A percentile compares a stretch with the other conserved stretches of the same genome.
Conservation (phyloP, 2,113 vertebrate species). For the Pteropus alecto region DNA sequence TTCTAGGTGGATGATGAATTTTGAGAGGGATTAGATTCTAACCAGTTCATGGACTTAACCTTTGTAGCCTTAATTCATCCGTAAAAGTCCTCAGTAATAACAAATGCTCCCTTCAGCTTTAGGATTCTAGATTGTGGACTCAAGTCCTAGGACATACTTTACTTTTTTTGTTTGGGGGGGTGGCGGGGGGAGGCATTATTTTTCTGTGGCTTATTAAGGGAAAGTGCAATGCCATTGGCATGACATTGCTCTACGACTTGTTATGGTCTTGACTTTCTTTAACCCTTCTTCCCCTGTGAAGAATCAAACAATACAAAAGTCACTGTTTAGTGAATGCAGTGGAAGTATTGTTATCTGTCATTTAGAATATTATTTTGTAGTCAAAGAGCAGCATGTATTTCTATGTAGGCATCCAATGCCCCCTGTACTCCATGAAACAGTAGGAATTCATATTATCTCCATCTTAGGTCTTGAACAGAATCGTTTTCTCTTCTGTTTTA, state of each 20-base stretch:
- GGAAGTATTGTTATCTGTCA: neutral
- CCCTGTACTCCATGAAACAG: neutral
- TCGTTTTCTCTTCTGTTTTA: conserved; percentile 2
- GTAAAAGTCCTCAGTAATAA: conserved; percentile 13
- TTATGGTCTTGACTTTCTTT: neutral
- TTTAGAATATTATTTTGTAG: conserved; percentile 5
- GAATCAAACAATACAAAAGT: neutral
- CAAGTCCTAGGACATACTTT: neutral
- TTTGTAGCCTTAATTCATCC: conserved; percentile 24
- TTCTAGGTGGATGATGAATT: neutral
- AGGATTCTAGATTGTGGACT: neutral
- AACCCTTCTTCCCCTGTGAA: neutral
- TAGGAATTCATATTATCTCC: neutral
- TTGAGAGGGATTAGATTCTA: conserved; percentile 13
- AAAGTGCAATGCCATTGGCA: neutral
- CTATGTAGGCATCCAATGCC: neutral
- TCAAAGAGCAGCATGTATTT: neutral
- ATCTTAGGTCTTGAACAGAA: conserved; percentile 2
- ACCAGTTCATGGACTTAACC: conserved; percentile 13
- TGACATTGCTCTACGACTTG: neutral
- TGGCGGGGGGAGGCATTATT: neutral
- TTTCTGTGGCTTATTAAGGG: conserved; percentile 1
- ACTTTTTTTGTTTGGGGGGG: neutral
- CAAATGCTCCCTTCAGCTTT: conserved; percentile 29
- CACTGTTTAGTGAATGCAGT: neutral